These are phyloP conservation scores for Nasonia giraulti DNA, from an alignment of 1,140 invertebrate species.

Conservation along the genomic window DNA sequence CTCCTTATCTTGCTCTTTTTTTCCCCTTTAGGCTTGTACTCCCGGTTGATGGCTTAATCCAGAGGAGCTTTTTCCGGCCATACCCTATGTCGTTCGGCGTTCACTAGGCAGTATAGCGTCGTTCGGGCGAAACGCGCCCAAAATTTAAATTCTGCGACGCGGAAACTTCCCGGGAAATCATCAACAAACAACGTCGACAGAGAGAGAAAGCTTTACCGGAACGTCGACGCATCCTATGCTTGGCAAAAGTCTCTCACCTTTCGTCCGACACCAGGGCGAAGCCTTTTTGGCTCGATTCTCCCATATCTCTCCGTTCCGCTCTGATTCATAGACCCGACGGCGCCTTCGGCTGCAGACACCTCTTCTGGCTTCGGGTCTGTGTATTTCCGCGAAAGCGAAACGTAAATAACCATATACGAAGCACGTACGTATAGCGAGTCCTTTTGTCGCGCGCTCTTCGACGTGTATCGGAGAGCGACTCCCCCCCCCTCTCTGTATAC, in stretches of 20 bases:
- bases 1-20: background rate
- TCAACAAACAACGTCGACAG: too few species aligned
- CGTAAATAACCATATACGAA: constrained; percentile 25
- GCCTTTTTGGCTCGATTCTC: constrained; percentile 39
- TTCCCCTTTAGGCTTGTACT: background rate
- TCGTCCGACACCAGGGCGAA: constrained; percentile 2
- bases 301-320: constrained; percentile 48
- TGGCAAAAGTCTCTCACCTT: background rate
- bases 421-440: background rate
- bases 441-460: constrained; percentile 1
- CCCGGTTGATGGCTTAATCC: background rate
- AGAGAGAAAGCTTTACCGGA: too few species aligned
- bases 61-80: too few species aligned
- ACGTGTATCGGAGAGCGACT: background rate
- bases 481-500: background rate
- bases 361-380: constrained; percentile 14
- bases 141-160: too few species aligned
- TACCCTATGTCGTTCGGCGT: too few species aligned
- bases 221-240: background rate
- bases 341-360: background rate
- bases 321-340: constrained; percentile 43
- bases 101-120: too few species aligned
- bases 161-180: too few species aligned
- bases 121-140: too few species aligned
- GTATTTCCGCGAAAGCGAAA: background rate